Evolutionary conservation across 2,113 vertebrate genomes (phyloP).

Genomic region (Spermophilus dauricus): DNA sequence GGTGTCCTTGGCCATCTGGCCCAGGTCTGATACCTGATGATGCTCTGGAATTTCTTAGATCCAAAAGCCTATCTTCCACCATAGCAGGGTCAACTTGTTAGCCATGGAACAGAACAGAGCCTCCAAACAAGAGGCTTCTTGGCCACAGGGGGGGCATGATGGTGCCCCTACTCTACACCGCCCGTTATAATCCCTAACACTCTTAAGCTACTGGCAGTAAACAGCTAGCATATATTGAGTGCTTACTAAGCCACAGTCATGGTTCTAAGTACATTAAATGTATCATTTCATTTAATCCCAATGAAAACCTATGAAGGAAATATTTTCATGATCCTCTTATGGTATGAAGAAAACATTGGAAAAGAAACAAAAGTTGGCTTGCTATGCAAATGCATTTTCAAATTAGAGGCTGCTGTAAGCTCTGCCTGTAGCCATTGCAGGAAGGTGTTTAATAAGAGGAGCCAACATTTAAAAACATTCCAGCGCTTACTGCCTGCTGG

Average conservation of each 20-base stretch:
- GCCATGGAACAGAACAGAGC: neutral
- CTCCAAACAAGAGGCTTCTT: neutral
- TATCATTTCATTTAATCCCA: neutral
- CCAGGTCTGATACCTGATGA: neutral
- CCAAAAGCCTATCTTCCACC: neutral
- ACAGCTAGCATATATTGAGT: neutral
- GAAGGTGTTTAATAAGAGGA: neutral
- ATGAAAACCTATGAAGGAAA: neutral
- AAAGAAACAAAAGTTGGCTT: neutral
- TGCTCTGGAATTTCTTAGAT: neutral
- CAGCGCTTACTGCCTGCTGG: neutral
- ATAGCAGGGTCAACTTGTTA: neutral
- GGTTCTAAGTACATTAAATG: neutral
- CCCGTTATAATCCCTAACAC: neutral
- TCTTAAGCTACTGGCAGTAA: neutral
- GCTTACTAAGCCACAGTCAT: too few relatives aligned
- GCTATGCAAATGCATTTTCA: constrained; percentile 13
- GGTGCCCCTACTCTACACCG: too few relatives aligned
- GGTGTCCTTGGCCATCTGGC: neutral
- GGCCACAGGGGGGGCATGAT: neutral
- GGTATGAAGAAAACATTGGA: neutral
- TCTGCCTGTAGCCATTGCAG: neutral
- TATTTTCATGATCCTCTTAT: neutral
- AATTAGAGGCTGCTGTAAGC: neutral
- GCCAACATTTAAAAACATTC: neutral